Conservation (phyloP, 2,113 vertebrate genomes). For the Pelodiscus sinensis region DNA sequence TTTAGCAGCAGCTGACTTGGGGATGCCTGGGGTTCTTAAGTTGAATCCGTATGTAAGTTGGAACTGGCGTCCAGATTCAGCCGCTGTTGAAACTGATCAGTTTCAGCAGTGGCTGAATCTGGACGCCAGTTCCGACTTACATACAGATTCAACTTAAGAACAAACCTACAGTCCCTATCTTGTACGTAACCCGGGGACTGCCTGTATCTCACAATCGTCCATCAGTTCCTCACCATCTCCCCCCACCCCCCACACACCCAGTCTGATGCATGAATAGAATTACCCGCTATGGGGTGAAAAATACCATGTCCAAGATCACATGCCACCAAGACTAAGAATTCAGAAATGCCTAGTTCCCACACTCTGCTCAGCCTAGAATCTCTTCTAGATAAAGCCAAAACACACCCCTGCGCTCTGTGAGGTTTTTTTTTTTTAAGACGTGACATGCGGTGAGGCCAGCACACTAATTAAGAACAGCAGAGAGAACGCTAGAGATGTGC, state of each 20-base stretch:
- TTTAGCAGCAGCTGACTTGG: too few relatives aligned
- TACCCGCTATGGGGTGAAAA: accelerated
- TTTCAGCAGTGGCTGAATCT: too few relatives aligned
- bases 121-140: too few relatives aligned
- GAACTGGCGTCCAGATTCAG: too few relatives aligned
- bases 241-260: not conserved
- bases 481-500: accelerated
- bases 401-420: not conserved
- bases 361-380: not conserved
- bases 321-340: not conserved
- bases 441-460: not conserved
- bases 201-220: too few relatives aligned
- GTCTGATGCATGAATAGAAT: accelerated
- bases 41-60: too few relatives aligned
- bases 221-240: accelerated
- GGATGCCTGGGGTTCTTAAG: too few relatives aligned
- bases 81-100: too few relatives aligned
- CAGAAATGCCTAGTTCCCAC: not conserved
- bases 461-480: accelerated
- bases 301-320: not conserved
- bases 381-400: not conserved
- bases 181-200: too few relatives aligned
- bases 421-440: not conserved
- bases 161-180: too few relatives aligned
- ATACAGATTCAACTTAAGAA: too few relatives aligned